These are phyloP conservation scores for Piprites chloris DNA, from an alignment of 2,113 vertebrate genomes.

Conservation along the genomic window DNA sequence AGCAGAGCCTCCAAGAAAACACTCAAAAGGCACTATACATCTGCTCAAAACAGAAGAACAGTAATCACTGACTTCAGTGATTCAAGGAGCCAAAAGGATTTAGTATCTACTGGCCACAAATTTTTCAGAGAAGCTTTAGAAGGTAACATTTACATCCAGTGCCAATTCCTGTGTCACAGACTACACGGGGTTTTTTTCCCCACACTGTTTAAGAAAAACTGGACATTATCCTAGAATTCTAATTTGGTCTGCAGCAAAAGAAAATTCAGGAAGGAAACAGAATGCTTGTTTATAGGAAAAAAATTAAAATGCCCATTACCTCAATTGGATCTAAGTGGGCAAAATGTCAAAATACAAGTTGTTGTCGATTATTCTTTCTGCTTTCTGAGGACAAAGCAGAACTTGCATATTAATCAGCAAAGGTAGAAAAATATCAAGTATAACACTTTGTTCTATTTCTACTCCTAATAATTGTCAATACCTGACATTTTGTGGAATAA, in stretches of 20 bases:
- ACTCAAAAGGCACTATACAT: not conserved
- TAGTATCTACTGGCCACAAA: not conserved
- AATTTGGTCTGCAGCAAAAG: not conserved
- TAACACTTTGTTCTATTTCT: not conserved
- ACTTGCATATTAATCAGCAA: not conserved
- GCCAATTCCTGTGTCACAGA: not conserved
- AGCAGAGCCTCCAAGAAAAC: not conserved
- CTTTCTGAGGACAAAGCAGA: not conserved
- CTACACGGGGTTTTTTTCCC: not conserved
- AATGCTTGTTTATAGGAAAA: not conserved
- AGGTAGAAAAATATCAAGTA: not conserved
- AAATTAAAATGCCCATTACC: not conserved
- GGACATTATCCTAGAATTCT: constrained; percentile 55
- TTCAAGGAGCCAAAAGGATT: not conserved
- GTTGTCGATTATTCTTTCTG: not conserved
- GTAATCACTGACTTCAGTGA: not conserved
- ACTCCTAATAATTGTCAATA: not conserved
- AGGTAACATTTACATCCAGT: not conserved
- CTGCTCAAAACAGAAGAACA: not conserved
- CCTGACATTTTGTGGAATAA: not conserved
- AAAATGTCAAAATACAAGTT: not conserved
- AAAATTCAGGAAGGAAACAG: not conserved
- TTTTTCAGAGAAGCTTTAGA: not conserved
- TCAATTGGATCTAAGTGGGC: not conserved
- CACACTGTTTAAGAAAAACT: constrained; percentile 12